phyloP scores from a whole-genome alignment of 2,888 invertebrate species.

The Phyllotreta striolata region DNA sequence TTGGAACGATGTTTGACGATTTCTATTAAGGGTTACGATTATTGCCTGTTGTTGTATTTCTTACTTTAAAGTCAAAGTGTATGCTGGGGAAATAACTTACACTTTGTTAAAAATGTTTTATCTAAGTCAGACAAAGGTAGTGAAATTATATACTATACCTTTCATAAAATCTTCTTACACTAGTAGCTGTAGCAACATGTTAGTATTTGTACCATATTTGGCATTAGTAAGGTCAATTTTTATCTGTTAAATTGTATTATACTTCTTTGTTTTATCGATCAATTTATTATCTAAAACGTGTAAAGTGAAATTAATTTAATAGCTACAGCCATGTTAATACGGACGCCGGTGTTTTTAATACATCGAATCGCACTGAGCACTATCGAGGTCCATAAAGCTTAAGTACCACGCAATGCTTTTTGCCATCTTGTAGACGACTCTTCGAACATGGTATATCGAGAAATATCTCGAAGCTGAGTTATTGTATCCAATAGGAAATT shows the following conservation, averaged over 20 bases:
- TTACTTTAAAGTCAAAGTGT: no score
- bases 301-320: slow-evolving; percentile 3
- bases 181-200: no score
- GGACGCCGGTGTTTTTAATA: slow-evolving; percentile 29
- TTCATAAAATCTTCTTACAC: no score
- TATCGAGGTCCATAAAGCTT: slow-evolving; percentile 52
- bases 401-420: slow-evolving; percentile 56
- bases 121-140: no score
- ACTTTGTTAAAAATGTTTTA: no score
- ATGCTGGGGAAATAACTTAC: no score
- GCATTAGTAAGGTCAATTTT: no score
- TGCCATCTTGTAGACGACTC: slow-evolving; percentile 49
- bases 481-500: slow-evolving; percentile 48
- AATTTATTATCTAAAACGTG: no score
- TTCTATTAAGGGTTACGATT: slow-evolving; percentile 17
- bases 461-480: slow-evolving; percentile 47
- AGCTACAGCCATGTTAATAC: background rate
- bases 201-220: no score
- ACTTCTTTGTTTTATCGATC: no score
- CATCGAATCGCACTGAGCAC: slow-evolving; percentile 50
- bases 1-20: background rate
- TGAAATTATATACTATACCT: no score
- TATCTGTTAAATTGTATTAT: no score
- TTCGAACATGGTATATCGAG: slow-evolving; percentile 40
- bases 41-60: slow-evolving; percentile 3